Base-by-base conservation (phyloP, 2,888 invertebrate species). In the Acanthosepion pharaonis region DNA sequence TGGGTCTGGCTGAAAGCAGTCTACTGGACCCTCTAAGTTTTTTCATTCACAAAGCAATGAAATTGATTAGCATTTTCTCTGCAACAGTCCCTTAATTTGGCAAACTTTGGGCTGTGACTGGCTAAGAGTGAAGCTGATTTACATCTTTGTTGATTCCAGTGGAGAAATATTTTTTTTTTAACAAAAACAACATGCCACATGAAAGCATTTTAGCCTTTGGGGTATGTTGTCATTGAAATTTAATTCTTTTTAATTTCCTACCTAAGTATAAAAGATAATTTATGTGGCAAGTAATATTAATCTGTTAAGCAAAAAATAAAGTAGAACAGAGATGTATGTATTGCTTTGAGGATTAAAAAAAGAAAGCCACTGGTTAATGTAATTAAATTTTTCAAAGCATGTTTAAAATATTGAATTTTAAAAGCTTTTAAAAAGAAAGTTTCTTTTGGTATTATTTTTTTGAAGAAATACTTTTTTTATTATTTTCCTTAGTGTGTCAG, bases 401-500 rank as follows among this genome's bases (percentile, higher is more conserved):
- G 42, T 78, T 78, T 78, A 20, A 78, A n/a, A 9, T 78, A 9
- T 9, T 11, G 1, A n/a, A 0, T 78, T 78, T 11, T n/a, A 6
- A 78, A n/a, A n/a, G 9, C n/a, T 78, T 5, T 78, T n/a, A n/a
- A 78, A 78, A 28, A n/a, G 9, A 28, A 78, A 28, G 1, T n/a
- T 9, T 78, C 6, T 78, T 11, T 78, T 78, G 1, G 28, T 78
- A 15, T 78, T 18, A 18, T 55, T 20, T 55, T 78, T 78, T 78
- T n/a, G 11, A n/a, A 78, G 9, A n/a, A 28, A 20, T 48, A 11
- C 42, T 48, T 42, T 92, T 92, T 55, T 6, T 15, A 15, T 92
- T n/a, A n/a, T 95, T 42, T 78, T n/a, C 95, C 95, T 51, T 95
- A 97, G 97, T 95, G 95, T 95, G 95, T 96, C 20, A 95, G 95